Evolutionary conservation across 2,888 invertebrate species (phyloP).

Genomic region (Plagodis pulveraria): DNA sequence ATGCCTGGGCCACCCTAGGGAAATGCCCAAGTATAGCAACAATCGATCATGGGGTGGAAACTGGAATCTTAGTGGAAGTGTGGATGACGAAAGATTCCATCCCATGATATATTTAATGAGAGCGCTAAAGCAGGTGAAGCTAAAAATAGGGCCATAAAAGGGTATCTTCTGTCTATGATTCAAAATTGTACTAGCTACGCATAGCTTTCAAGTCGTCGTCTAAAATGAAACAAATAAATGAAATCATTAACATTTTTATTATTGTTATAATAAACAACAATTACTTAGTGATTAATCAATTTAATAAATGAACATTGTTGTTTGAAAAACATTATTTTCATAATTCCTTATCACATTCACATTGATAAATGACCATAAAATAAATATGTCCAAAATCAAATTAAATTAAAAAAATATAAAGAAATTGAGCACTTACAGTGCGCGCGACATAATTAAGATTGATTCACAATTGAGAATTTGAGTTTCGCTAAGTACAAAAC

Average conservation of each 20-base stretch:
- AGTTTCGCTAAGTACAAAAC: constrained; percentile 36
- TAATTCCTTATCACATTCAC: constrained; percentile 60
- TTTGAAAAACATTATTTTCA: constrained; percentile 47
- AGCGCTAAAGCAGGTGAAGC: no score
- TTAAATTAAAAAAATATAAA: constrained; percentile 48
- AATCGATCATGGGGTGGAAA: no score
- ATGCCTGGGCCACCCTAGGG: no score
- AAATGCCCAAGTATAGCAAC: no score
- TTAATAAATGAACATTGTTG: constrained; percentile 56
- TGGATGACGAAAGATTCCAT: no score
- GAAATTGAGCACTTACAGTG: constrained; percentile 46
- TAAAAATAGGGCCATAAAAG: no score
- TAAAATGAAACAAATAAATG: no score
- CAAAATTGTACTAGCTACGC: no score
- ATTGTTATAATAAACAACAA: constrained; percentile 46
- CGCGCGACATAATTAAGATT: constrained; percentile 24
- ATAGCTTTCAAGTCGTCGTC: no score
- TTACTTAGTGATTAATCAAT: constrained; percentile 52
- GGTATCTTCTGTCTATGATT: no score
- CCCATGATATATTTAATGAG: no score
- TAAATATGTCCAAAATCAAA: constrained; percentile 45
- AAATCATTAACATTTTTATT: constrained; percentile 40
- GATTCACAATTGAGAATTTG: constrained; percentile 47
- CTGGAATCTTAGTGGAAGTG: no score
- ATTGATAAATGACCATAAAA: constrained; percentile 37